Percentiles rank a stretch among this genome's conserved stretches.
These are phyloP conservation scores for Pteronotus mesoamericanus DNA, from an alignment of 2,797 vertebrate species.

Conservation along the genomic window DNA sequence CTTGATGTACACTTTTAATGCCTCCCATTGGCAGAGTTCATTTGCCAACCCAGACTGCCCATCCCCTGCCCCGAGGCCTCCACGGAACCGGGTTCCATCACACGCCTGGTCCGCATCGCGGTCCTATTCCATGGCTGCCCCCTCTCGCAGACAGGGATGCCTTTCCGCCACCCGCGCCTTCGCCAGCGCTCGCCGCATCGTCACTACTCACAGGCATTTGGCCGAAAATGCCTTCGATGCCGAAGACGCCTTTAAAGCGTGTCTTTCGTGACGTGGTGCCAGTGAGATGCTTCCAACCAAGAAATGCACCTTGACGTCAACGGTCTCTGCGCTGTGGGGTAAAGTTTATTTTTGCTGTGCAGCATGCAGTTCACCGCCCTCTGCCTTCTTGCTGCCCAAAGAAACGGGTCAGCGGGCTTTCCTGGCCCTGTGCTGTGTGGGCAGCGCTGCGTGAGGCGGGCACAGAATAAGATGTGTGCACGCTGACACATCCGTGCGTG, in stretches of 20 bases:
- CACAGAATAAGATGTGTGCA: neutral
- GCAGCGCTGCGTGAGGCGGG: neutral
- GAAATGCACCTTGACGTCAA: neutral
- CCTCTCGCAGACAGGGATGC: neutral
- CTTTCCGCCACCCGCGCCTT: neutral
- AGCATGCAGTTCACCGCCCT: neutral
- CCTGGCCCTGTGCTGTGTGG: neutral
- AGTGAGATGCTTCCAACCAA: neutral
- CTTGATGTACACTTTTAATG: neutral
- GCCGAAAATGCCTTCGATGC: neutral
- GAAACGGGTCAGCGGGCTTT: neutral
- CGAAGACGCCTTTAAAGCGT: neutral
- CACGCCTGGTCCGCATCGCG: fast-evolving
- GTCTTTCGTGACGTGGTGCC: neutral
- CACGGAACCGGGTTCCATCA: fast-evolving
- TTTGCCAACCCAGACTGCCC: neutral
- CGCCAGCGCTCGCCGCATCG: neutral
- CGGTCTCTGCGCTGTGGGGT: neutral
- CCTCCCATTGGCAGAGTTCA: neutral
- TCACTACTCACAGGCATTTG: neutral
- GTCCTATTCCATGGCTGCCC: neutral
- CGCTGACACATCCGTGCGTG: fast-evolving
- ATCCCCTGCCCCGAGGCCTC: fast-evolving
- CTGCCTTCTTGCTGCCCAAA: neutral
- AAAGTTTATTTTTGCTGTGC: neutral